Evolutionary conservation across 1,140 invertebrate species (phyloP), one percentile per base, ranked within the genome.

Genomic region (Leptinotarsa undecemlineata): DNA sequence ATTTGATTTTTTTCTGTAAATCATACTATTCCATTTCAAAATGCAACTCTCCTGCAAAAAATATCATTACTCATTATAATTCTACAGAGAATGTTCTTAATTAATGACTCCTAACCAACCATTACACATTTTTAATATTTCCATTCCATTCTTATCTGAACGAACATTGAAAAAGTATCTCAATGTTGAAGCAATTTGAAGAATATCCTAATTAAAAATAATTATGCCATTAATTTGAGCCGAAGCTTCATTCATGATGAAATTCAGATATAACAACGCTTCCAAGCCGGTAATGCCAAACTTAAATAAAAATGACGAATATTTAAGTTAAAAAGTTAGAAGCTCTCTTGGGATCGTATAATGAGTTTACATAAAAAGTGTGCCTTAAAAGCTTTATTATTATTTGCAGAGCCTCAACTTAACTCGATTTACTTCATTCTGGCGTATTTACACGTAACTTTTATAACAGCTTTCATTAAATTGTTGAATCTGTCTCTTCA

Each of bases 341-440:
- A 64, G 23, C 23, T 23, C 62, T 64, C 62, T 21, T 26, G 62
- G 62, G 62, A 20, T 26, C 19, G 23, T 26, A 23, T 64, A 64
- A 64, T 64, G 62, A 64, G 62, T 64, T 64, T 64, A 64, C 62
- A 64, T 64, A 64, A 64, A 64, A 64, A 64, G 62, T 64, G 62
- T 64, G 20, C 62, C 62, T 64, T 64, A 17, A 64, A 20, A 64
- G 62, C 62, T 64, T 64, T 21, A 64, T 64, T 64, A 64, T 64
- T 64, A 64, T 64, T 64, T 64, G 62, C 62, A 26, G 20, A 64
- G 62, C 19, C 19, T 26, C 62, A 64, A 64, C 62, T 64, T 19
- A 20, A 64, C 23, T 64, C 62, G 62, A 64, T 64, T 64, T 64
- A 64, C 20, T 64, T 8, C 62, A 64, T 20, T 64, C 62, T 26